Percentiles rank a stretch among this genome's conserved stretches.
phyloP scores from a whole-genome alignment of 2,888 invertebrate species.

The Taphrorychus bicolor region DNA sequence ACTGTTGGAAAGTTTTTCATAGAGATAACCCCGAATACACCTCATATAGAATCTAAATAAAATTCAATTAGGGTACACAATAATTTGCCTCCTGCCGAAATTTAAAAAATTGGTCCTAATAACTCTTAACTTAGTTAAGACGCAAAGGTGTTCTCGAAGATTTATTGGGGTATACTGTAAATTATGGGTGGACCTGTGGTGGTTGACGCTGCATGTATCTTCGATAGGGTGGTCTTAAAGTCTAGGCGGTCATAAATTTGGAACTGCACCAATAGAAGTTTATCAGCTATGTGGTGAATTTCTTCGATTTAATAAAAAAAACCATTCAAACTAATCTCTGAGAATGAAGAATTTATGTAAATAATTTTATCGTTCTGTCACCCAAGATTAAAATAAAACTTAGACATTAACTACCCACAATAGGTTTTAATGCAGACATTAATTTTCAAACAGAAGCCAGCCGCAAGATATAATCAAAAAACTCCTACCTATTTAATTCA shows the following conservation, averaged over 20 bases:
- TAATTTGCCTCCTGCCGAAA: not conserved
- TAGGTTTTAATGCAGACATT: not conserved
- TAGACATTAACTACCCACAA: not conserved
- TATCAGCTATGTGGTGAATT: too few species aligned
- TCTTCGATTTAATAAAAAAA: too few species aligned
- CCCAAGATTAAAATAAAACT: not conserved
- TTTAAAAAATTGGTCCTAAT: not conserved
- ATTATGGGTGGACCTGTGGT: conserved; percentile 5
- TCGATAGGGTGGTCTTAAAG: conserved; percentile 9
- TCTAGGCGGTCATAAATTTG: too few species aligned
- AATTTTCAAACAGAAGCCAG: conserved; percentile 16
- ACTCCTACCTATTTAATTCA: conserved; percentile 4
- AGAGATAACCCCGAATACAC: too few species aligned
- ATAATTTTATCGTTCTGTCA: too few species aligned
- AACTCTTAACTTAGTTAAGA: not conserved
- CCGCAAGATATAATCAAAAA: conserved; percentile 9
- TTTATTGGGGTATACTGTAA: conserved; percentile 17
- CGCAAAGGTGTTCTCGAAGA: conserved; percentile 10
- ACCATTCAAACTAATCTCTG: too few species aligned
- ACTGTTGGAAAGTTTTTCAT: not conserved
- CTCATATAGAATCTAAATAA: too few species aligned
- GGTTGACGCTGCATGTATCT: not conserved
- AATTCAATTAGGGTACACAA: not conserved
- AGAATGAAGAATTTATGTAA: too few species aligned
- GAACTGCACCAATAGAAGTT: too few species aligned